phyloP scores from a whole-genome alignment of 1,140 invertebrate genomes.

The Glossosoma conforme region DNA sequence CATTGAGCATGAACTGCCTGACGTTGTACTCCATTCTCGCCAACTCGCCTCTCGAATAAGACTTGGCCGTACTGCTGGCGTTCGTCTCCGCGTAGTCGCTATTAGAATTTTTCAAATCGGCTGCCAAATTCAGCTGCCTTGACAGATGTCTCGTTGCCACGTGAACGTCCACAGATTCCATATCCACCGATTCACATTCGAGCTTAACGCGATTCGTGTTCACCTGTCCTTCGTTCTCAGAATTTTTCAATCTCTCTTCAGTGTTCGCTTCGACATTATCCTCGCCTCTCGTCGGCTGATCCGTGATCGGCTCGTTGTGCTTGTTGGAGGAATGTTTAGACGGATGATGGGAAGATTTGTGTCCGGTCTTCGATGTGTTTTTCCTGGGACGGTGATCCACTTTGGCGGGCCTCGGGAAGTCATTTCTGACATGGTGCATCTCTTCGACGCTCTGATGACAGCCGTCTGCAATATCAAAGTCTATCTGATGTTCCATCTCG shows the following conservation, averaged over 20 bases:
- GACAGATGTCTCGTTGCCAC: background rate
- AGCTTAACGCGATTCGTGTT: too few relatives aligned
- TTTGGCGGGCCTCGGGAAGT: conserved; percentile 29
- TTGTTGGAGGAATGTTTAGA: background rate
- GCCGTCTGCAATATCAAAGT: conserved; percentile 39
- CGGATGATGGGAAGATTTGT: conserved; percentile 17
- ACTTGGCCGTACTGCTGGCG: conserved; percentile 12
- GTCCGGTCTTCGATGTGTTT: conserved; percentile 13
- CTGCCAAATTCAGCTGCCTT: conserved; percentile 3
- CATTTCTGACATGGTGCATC: conserved; percentile 27
- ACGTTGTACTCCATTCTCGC: conserved; percentile 60
- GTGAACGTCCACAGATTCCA: background rate
- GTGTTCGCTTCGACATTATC: background rate
- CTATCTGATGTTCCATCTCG: conserved; percentile 48
- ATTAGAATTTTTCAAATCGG: conserved; percentile 7
- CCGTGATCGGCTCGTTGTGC: background rate
- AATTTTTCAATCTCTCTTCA: background rate
- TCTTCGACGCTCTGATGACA: conserved; percentile 25
- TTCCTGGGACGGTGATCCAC: conserved; percentile 21
- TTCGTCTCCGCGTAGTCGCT: conserved; percentile 4
- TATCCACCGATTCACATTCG: too few relatives aligned
- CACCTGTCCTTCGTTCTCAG: too few relatives aligned
- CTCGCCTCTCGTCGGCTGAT: background rate
- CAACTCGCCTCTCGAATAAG: conserved; percentile 41
- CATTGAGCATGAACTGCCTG: conserved; percentile 55